Percentiles rank a stretch among this genome's conserved stretches.
Evolutionary conservation across 2,888 invertebrate species (phyloP).

Genomic region (Morpho achilles): DNA sequence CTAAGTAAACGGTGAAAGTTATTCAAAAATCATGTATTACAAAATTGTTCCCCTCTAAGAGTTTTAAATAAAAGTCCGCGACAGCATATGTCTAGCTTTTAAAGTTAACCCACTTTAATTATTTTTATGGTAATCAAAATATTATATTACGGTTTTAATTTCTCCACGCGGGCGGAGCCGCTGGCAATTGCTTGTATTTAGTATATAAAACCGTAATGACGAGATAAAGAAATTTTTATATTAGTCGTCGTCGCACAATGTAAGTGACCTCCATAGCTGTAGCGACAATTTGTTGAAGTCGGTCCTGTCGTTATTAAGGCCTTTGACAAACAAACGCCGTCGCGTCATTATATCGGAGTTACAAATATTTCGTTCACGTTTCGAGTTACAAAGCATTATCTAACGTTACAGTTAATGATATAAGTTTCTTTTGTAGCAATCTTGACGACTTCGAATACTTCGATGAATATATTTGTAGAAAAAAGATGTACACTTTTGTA

Average conservation of each 20-base stretch:
- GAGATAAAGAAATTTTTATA: too few species aligned
- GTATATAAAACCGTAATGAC: too few species aligned
- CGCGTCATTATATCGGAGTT: conserved; percentile 14
- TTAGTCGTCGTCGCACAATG: neutral
- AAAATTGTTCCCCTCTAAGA: too few species aligned
- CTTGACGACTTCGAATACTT: neutral
- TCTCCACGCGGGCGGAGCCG: too few species aligned
- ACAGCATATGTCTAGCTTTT: too few species aligned
- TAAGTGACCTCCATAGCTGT: neutral
- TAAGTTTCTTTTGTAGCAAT: conserved; percentile 4
- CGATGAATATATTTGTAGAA: neutral
- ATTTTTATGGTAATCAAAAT: too few species aligned
- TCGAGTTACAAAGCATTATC: conserved; percentile 2
- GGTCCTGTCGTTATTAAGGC: conserved; percentile 21
- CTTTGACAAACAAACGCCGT: conserved; percentile 20
- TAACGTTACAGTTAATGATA: conserved; percentile 10
- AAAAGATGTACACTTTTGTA: neutral
- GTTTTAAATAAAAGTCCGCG: too few species aligned
- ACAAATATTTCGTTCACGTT: conserved; percentile 15
- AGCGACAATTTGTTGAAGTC: conserved; percentile 24
- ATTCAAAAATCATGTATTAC: too few species aligned
- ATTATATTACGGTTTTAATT: too few species aligned
- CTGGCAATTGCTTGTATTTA: too few species aligned
- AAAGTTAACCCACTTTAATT: too few species aligned
- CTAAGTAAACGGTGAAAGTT: too few species aligned